Percentiles rank a stretch among this genome's conserved stretches.
These are phyloP conservation scores for Sinocyclocheilus maitianheensis DNA, from an alignment of 2,113 vertebrate genomes.

Conservation along the genomic window DNA sequence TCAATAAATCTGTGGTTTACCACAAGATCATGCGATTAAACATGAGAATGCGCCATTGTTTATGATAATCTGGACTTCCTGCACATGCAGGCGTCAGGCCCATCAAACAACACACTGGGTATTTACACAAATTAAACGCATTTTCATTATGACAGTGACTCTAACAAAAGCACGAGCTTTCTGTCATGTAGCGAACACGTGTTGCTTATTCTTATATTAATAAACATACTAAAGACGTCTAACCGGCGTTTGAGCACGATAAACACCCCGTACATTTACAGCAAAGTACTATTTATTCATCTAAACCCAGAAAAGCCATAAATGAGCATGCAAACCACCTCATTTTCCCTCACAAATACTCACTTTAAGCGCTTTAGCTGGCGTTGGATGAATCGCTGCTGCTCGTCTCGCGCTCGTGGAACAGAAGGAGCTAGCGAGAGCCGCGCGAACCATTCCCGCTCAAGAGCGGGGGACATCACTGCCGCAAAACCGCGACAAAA, in stretches of 20 bases:
- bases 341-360: not conserved
- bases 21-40: not conserved
- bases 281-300: not conserved
- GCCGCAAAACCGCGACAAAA: not conserved
- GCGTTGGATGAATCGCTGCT: conserved; percentile 5
- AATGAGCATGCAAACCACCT: not conserved
- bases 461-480: not conserved
- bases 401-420: not conserved
- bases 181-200: not conserved
- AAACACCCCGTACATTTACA: not conserved
- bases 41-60: conserved; percentile 20
- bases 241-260: not conserved
- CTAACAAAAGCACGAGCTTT: not conserved
- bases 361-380: conserved; percentile 1
- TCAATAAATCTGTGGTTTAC: not conserved
- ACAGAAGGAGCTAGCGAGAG: conserved; percentile 8
- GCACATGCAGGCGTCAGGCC: conserved; percentile 19
- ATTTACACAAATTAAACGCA: not conserved
- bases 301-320: too few species aligned
- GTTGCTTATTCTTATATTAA: not conserved
- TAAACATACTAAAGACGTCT: not conserved
- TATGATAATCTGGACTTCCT: conserved; percentile 7
- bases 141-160: not conserved
- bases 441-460: conserved; percentile 12
- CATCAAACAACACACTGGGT: not conserved